These are phyloP conservation scores for Rhamnusium bicolor DNA, from an alignment of 2,888 invertebrate genomes.

Conservation along the genomic window DNA sequence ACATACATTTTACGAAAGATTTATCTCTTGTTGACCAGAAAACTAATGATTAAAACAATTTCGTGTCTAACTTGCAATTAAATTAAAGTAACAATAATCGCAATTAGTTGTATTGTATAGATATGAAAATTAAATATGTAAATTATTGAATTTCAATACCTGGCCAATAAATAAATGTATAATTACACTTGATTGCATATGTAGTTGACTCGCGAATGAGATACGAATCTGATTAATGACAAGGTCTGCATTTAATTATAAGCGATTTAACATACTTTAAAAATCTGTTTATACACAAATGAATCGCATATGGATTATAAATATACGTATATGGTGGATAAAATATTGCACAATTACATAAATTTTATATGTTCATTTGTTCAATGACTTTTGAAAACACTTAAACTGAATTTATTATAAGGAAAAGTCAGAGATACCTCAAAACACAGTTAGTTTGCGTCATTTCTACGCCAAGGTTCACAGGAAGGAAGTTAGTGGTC, in stretches of 20 bases:
- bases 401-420: not conserved
- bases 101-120: not conserved
- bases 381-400: not conserved
- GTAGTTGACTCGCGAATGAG: conserved; percentile 22
- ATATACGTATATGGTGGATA: not conserved
- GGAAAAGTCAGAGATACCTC: not conserved
- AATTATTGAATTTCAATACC: conserved; percentile 22
- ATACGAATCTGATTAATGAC: conserved; percentile 26
- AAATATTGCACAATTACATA: not conserved
- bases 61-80: not conserved
- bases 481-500: not conserved
- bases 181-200: conserved; percentile 28
- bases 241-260: conserved; percentile 29
- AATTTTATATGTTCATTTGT: conserved; percentile 3
- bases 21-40: not conserved
- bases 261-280: conserved; percentile 10
- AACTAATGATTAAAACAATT: not conserved
- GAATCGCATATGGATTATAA: not conserved
- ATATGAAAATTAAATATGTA: conserved; percentile 18
- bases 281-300: not conserved
- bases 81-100: not conserved
- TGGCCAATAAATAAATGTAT: conserved; percentile 21
- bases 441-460: not conserved
- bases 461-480: not conserved
- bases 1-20: not conserved